These are phyloP conservation scores for Hippocampus comes DNA, from an alignment of 2,113 vertebrate genomes.

Conservation along the genomic window DNA sequence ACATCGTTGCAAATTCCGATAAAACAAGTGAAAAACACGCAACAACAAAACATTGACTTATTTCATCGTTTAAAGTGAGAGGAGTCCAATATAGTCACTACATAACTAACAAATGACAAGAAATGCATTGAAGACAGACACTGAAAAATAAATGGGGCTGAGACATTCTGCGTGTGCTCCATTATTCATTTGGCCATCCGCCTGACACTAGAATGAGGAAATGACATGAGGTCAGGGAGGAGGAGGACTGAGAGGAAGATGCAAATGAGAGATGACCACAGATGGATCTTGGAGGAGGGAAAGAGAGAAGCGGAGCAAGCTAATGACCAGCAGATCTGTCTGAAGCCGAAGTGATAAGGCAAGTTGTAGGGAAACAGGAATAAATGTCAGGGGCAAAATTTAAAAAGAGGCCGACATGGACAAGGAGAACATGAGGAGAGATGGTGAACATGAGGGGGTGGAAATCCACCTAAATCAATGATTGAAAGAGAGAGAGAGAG, in stretches of 20 bases:
- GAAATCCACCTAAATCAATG: slow-evolving; percentile 27
- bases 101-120: not conserved
- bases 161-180: slow-evolving; percentile 32
- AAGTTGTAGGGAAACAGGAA: slow-evolving; percentile 1
- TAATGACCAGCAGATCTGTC: slow-evolving; percentile 12
- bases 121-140: slow-evolving; percentile 12
- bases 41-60: too few relatives aligned
- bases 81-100: not conserved
- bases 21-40: too few relatives aligned
- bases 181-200: slow-evolving; percentile 51
- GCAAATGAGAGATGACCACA: slow-evolving; percentile 17
- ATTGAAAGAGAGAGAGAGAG: not conserved
- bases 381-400: slow-evolving; percentile 1
- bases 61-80: not conserved
- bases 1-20: too few relatives aligned
- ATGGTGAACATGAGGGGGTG: slow-evolving; percentile 7
- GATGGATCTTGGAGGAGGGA: not conserved
- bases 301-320: not conserved
- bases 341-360: slow-evolving; percentile 3
- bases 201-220: slow-evolving; percentile 43
- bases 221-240: slow-evolving; percentile 42
- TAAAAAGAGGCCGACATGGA: not conserved
- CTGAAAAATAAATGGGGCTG: slow-evolving; percentile 13
- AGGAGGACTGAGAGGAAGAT: slow-evolving; percentile 21
- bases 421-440: slow-evolving; percentile 8